These are phyloP conservation scores for Parnassius mnemosyne DNA, from an alignment of 2,888 invertebrate species.

Conservation along the genomic window DNA sequence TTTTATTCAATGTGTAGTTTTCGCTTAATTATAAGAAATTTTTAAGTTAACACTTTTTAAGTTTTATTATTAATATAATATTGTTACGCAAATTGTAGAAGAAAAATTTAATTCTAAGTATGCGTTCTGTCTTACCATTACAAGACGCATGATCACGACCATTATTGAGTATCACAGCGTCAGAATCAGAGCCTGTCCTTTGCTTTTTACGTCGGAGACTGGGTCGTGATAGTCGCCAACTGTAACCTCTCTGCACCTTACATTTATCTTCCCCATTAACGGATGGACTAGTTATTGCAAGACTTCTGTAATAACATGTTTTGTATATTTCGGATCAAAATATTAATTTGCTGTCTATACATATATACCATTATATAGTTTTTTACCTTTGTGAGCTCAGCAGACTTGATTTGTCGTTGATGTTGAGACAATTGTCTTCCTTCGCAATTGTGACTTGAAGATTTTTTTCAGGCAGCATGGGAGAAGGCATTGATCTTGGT, in stretches of 20 bases:
- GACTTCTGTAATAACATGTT: conserved; percentile 47
- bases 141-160: conserved; percentile 88
- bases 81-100: no score
- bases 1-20: no score
- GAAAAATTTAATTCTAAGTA: neutral
- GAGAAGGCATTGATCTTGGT: conserved; percentile 62
- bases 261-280: conserved; percentile 68
- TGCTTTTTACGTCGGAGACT: conserved; percentile 86
- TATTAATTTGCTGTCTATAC: neutral
- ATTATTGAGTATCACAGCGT: conserved; percentile 84
- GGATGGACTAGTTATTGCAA: conserved; percentile 53
- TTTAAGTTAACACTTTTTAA: no score
- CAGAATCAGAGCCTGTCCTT: conserved; percentile 79
- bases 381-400: conserved; percentile 75
- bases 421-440: conserved; percentile 67
- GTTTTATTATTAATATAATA: no score
- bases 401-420: conserved; percentile 71
- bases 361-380: neutral
- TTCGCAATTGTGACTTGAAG: conserved; percentile 65
- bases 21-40: no score
- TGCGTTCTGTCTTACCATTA: conserved; percentile 76
- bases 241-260: conserved; percentile 84
- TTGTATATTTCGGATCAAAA: neutral
- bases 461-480: conserved; percentile 66
- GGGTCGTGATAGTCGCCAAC: conserved; percentile 87